Evolutionary conservation across 2,888 invertebrate genomes (phyloP).

Genomic region (Aphrophora alni): DNA sequence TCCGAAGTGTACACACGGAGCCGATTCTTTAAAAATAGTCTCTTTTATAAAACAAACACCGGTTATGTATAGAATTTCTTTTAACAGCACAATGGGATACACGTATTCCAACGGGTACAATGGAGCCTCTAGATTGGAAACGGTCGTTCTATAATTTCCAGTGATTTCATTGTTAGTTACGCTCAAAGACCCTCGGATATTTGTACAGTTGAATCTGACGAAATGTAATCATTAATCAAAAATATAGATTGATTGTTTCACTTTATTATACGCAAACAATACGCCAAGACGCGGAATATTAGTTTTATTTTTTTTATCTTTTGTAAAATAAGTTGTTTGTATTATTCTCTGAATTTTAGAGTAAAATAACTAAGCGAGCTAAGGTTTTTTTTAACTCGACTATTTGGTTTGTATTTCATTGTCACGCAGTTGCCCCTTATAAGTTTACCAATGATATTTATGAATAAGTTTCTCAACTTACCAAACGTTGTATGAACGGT

Average conservation of each 20-base stretch:
- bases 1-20: neutral
- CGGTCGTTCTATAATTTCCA: constrained; percentile 32
- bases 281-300: too few species aligned
- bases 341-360: too few species aligned
- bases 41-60: constrained; percentile 4
- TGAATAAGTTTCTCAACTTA: too few species aligned
- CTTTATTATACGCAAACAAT: too few species aligned
- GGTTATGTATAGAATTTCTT: constrained; percentile 1
- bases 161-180: constrained; percentile 40
- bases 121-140: constrained; percentile 33
- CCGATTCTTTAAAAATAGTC: neutral
- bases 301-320: too few species aligned
- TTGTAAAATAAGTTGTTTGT: too few species aligned
- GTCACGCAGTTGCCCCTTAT: too few species aligned
- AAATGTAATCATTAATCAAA: constrained; percentile 2
- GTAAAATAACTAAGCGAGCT: too few species aligned
- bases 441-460: too few species aligned
- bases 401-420: too few species aligned
- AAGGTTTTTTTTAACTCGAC: too few species aligned
- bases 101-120: neutral
- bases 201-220: neutral
- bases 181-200: neutral
- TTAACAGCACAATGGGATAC: neutral
- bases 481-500: too few species aligned
- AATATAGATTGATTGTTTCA: neutral